phyloP scores from a whole-genome alignment of 2,797 vertebrate genomes.

The Semaprochilodus insignis region DNA sequence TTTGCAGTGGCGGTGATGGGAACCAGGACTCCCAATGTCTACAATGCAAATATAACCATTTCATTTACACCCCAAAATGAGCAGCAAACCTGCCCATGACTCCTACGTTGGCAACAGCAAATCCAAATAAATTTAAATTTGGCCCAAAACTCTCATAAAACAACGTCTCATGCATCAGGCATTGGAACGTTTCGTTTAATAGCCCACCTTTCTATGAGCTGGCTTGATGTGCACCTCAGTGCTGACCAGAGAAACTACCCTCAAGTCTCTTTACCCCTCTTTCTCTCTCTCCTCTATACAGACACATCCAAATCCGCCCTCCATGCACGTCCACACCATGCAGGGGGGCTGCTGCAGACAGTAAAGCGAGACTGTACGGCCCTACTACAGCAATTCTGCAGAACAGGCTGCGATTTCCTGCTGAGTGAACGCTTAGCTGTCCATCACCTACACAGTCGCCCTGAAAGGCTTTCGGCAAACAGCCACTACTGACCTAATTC shows the following conservation, averaged over 20 bases:
- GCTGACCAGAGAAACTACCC: background rate
- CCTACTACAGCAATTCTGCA: background rate
- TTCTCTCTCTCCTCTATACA: background rate
- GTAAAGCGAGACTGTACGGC: background rate
- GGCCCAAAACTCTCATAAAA: no score
- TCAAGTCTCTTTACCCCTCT: background rate
- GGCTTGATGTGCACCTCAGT: no score
- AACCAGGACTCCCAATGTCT: no score
- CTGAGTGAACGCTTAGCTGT: constrained; percentile 31
- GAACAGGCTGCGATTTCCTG: constrained; percentile 9
- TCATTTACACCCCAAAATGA: no score
- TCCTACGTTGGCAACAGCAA: no score
- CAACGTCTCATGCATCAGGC: no score
- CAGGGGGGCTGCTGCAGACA: background rate
- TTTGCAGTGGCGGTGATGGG: no score
- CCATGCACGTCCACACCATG: background rate
- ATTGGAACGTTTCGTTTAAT: no score
- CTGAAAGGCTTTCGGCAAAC: constrained; percentile 40
- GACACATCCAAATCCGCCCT: background rate
- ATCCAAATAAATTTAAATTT: no score
- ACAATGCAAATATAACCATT: no score
- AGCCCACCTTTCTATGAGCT: no score
- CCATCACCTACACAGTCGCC: constrained; percentile 29
- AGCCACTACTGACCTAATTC: constrained; percentile 52
- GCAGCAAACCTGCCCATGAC: no score